Evolutionary conservation across 1,140 invertebrate species (phyloP).

Genomic region (Epicauta chinensis): DNA sequence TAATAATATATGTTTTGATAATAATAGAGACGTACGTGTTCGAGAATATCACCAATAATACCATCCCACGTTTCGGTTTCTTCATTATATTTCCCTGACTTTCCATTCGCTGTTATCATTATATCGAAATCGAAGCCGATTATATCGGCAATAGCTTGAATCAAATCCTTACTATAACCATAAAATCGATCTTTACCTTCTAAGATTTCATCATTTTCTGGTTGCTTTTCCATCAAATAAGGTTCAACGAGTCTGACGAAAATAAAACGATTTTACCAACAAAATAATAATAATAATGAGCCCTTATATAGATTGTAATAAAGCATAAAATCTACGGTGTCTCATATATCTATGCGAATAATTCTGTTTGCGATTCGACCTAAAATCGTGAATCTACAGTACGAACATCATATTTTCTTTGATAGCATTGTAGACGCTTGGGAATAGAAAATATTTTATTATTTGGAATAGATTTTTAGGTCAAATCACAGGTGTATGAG

Average conservation of each 20-base stretch:
- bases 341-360: too few species aligned
- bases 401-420: too few species aligned
- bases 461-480: too few species aligned
- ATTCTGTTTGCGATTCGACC: too few species aligned
- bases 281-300: too few species aligned
- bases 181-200: conserved; percentile 59
- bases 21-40: conserved; percentile 53
- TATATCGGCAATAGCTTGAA: conserved; percentile 63
- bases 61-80: conserved; percentile 75
- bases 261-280: conserved; percentile 40
- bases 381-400: too few species aligned
- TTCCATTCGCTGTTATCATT: conserved; percentile 56
- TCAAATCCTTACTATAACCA: conserved; percentile 77
- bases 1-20: neutral
- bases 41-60: conserved; percentile 72
- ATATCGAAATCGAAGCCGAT: conserved; percentile 74
- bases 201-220: conserved; percentile 41
- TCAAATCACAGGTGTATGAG: too few species aligned
- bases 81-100: conserved; percentile 65
- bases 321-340: too few species aligned
- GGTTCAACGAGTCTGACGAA: conserved; percentile 59
- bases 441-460: too few species aligned
- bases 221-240: conserved; percentile 56
- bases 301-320: too few species aligned
- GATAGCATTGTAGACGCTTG: too few species aligned